Evolutionary conservation across 2,113 vertebrate genomes (phyloP).

Genomic region (Sus scrofa): DNA sequence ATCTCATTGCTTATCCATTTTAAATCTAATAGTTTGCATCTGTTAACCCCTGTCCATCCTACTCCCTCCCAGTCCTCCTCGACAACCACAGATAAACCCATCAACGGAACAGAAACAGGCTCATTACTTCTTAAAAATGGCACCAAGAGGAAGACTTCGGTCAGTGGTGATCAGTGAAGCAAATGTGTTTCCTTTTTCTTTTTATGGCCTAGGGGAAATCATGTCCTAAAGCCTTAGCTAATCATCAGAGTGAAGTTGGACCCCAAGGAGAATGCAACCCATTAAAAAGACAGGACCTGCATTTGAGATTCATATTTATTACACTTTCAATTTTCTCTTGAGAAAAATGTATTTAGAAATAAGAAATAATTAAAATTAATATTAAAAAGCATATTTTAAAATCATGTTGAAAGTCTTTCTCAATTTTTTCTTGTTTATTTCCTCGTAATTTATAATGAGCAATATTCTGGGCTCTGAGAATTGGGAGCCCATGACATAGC

Average conservation of each 20-base stretch:
- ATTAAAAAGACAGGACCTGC: not conserved
- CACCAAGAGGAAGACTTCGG: not conserved
- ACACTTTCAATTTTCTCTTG: conserved; percentile 40
- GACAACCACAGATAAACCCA: too few species aligned
- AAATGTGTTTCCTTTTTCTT: not conserved
- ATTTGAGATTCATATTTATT: conserved; percentile 51
- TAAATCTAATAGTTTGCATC: too few species aligned
- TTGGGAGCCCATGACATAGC: not conserved
- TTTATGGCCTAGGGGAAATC: not conserved
- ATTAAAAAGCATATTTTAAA: conserved; percentile 52
- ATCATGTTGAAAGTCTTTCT: conserved; percentile 16
- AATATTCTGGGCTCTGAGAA: not conserved
- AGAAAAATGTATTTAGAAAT: conserved; percentile 54
- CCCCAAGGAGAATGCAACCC: conserved; percentile 24
- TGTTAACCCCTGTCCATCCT: too few species aligned
- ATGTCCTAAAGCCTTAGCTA: not conserved
- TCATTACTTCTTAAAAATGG: not conserved
- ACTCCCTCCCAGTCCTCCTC: too few species aligned
- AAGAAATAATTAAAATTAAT: conserved; percentile 72
- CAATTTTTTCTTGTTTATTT: conserved; percentile 34
- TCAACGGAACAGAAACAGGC: too few species aligned
- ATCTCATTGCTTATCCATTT: too few species aligned
- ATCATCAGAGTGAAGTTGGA: not conserved
- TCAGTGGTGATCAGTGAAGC: not conserved
- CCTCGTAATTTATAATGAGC: not conserved